Evolutionary conservation across 2,888 invertebrate species (phyloP), one percentile per base, ranked within the genome.

Genomic region (Lithodes maja): DNA sequence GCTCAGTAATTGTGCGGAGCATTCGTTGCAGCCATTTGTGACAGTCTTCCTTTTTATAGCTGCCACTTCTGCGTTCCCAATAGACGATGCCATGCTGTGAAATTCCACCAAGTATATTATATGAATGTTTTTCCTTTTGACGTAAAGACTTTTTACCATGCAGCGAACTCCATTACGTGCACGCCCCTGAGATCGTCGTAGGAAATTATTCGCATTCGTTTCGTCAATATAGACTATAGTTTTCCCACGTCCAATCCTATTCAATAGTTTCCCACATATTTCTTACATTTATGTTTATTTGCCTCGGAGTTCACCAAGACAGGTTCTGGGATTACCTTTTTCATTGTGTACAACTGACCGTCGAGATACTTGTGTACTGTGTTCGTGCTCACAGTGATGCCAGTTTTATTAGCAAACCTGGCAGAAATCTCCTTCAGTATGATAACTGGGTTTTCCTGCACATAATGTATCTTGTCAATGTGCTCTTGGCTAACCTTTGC

Each of bases 61-160:
- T 79, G 12, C 83, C 69, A 54, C 84, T 17, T 50, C 88, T 52
- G 15, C 77, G 83, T 74, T 88, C 88, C 88, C 84, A 84, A 53
- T 88, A 84, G 15, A 87, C 55, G 5, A 87, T 3, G 49, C 78
- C 80, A 55, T 49, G 15, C 53, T 88, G 88, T 17, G 74, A 79
- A 54, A 88, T 88, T n/a, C 79, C 79, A 68, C 80, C 80, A n/a
- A 88, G n/a, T 54, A 87, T 78, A 78, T 87, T 54, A 87, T 78
- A 78, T 87, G 83, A 15, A 79, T 80, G n/a, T 87, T 78, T 83
- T 79, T 53, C 78, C 80, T 84, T 84, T 69, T 53, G 53, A 54
- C 54, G 55, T 80, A 71, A 33, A 74, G 86, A 80, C 52, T 33
- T 71, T 86, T 84, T 0, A 79, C 80, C 61, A 78, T 69, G 80